These are phyloP conservation scores for Elephantulus edwardii DNA, from an alignment of 2,113 vertebrate genomes.

Conservation along the genomic window DNA sequence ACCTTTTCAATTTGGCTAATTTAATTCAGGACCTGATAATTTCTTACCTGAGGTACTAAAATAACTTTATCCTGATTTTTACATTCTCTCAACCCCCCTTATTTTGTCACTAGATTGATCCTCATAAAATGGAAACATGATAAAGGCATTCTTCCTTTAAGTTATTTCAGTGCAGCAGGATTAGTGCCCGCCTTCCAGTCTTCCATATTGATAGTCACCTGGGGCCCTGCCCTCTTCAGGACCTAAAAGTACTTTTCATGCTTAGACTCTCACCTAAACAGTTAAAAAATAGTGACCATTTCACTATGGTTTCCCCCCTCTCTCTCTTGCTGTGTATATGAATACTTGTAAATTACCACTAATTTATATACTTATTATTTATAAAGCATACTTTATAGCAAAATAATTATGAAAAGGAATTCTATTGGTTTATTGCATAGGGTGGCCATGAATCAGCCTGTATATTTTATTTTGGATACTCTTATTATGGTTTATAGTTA, in stretches of 20 bases:
- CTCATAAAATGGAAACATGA: background rate
- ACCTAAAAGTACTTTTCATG: background rate
- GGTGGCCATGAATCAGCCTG: too few relatives aligned
- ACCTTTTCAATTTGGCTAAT: background rate
- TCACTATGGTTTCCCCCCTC: too few relatives aligned
- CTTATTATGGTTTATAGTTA: background rate
- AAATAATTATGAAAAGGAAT: background rate
- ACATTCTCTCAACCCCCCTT: background rate
- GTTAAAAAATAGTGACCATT: conserved; percentile 1
- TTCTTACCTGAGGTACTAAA: background rate
- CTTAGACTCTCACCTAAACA: background rate
- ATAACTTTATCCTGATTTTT: background rate
- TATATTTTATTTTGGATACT: conserved; percentile 20
- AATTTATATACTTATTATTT: background rate
- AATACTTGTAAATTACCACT: background rate
- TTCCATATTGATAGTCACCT: background rate
- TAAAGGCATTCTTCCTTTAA: background rate
- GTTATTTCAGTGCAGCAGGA: background rate
- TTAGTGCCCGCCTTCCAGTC: background rate
- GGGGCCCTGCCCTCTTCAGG: background rate
- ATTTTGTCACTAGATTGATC: background rate
- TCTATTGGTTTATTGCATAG: background rate
- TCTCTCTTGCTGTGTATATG: background rate
- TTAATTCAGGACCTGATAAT: background rate
- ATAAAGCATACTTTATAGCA: conserved; percentile 4